Evolutionary conservation across 2,113 vertebrate genomes (phyloP).

Genomic region (Oxygymnocypris stewartii): DNA sequence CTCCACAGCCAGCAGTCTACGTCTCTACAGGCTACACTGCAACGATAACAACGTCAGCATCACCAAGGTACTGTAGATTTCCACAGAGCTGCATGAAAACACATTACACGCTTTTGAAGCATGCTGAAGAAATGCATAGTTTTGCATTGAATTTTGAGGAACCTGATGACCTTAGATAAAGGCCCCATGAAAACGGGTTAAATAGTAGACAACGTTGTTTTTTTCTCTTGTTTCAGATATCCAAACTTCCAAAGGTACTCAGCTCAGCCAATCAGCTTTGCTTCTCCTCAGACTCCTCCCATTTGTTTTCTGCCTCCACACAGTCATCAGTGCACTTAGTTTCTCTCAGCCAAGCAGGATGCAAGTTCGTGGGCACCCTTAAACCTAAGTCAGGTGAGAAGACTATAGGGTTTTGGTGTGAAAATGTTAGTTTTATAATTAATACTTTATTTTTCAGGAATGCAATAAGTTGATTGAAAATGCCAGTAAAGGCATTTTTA

Average conservation of each 20-base stretch:
- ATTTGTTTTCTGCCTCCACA: slow-evolving; percentile 80
- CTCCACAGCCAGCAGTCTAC: slow-evolving; percentile 79
- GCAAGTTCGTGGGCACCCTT: slow-evolving; percentile 79
- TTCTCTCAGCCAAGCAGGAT: slow-evolving; percentile 70
- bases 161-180: background rate
- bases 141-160: background rate
- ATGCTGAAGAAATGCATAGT: background rate
- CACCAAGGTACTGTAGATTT: slow-evolving; percentile 75
- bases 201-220: background rate
- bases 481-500: background rate
- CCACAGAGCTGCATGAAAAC: background rate
- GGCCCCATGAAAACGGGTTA: background rate
- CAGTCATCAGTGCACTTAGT: slow-evolving; percentile 77
- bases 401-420: background rate
- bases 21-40: slow-evolving; percentile 78
- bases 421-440: background rate
- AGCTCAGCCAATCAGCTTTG: slow-evolving; percentile 81
- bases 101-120: background rate
- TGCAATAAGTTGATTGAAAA: background rate
- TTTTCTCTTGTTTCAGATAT: slow-evolving; percentile 72
- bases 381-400: slow-evolving; percentile 78
- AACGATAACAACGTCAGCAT: slow-evolving; percentile 73
- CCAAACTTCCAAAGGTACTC: slow-evolving; percentile 78
- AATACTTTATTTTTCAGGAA: too few species aligned
- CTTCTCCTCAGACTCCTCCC: slow-evolving; percentile 84